Base-by-base conservation (phyloP, 2,888 invertebrate genomes). In the Folsomia candida region DNA sequence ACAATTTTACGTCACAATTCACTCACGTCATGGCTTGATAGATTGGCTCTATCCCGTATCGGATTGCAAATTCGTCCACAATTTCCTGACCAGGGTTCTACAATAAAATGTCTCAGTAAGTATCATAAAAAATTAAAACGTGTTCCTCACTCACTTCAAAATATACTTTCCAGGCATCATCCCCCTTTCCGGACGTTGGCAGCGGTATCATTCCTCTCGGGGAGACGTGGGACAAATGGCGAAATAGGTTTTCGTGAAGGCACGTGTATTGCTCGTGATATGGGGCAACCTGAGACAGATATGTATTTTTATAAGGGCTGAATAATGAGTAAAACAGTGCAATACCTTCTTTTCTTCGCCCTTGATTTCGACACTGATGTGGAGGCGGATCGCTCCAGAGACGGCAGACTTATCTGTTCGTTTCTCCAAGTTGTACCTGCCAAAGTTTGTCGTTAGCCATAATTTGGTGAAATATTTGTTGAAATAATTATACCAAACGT, bases 191-290 rank as follows among this genome's bases (percentile, higher is more conserved):
- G 37, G 94, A 93, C 76, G 91, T 91, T 1, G 97, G 97, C 69
- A 98, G 85, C 74, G 91, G 94, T 69, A 95, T 94, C 80, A 93
- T 92, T 25, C 88, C 89, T 81, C 93, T 93, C 51, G 83, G 81
- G 80, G 92, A n/a, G 80, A 92, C 91, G 82, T 98, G 97, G 84
- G 97, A 97, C 18, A 97, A 86, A 82, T 94, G 96, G 84, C 98
- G 96, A 86, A 99, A 99, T 67, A 98, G 88, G 83, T 99, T 97
- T 84, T 99, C 99, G 85, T 99, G 99, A 74, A 99, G 89, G 83
- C 98, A 99, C 54, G 99, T 99, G 85, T 99, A 99, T 85, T 99
- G 99, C 68, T 98, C 94, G 84, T 99, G 99, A 84, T 99, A 99
- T 2, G 99, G 99, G 14, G 99, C 99, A 74, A 94, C 93, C 83